Evolutionary conservation across 2,797 vertebrate species (phyloP), one percentile per base, ranked within the genome.

Genomic region (Poeciliopsis infans): DNA sequence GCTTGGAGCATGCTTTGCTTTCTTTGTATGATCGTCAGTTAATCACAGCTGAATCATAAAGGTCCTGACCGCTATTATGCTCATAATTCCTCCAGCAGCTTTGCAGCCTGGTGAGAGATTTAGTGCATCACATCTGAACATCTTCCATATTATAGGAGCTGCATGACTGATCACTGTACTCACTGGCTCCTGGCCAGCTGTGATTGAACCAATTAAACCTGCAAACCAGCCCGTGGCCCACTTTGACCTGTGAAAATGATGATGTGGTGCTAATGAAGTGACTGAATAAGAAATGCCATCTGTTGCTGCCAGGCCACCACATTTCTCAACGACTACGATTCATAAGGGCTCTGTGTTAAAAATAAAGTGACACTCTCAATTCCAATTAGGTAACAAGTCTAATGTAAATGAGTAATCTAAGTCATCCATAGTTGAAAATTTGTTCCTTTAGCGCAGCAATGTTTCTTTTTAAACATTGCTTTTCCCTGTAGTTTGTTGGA

Each of bases 191-290:
- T 73, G 3, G 86, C 91, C 93, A 91, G 79, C 78, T 5, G 78
- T 79, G 79, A 93, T 86, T 85, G 81, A 91, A 83, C 89, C 89
- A 93, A 92, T 94, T 93, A 93, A 81, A 91, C 86, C 87, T 90
- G 86, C 84, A 91, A 85, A 81, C 76, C 81, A 75, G 85, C 80
- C 89, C 85, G 59, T 89, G 84, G 76, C 82, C 92, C 90, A 89
- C 79, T 86, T 93, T 93, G 92, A 93, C 94, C 92, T 90, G 83
- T 71, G 80, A 82, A 91, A 93, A 92, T 92, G 85, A 93, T 91
- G 91, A 92, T 90, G 82, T 88, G 86, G 81, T 88, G 92, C 89
- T 91, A 91, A 94, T 90, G 81, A 92, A 94, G 91, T 89, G 90
- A 86, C 72, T 79, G 85, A 93, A 94, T 93, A 93, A 92, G 83